A percentile compares a stretch with the other conserved stretches of the same genome.
Conservation (phyloP, 2,113 vertebrate genomes). For the Corynorhinus townsendii region DNA sequence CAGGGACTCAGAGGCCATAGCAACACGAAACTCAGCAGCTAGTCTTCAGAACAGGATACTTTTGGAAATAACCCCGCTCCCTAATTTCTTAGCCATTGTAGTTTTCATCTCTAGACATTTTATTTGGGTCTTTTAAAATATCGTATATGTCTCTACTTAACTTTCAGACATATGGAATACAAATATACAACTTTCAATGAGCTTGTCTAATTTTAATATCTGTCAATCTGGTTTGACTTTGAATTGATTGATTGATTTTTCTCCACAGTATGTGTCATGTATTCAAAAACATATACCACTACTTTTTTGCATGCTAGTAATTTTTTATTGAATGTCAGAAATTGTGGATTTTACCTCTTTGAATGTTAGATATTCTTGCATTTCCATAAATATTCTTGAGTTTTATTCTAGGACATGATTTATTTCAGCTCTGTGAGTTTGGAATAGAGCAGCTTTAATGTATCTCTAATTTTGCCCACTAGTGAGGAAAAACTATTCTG, state of each 20-base stretch:
- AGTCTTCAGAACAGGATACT: neutral
- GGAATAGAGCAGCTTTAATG: neutral
- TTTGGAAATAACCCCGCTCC: neutral
- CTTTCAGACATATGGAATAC: neutral
- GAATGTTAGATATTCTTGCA: neutral
- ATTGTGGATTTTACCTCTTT: neutral
- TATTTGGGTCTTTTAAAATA: neutral
- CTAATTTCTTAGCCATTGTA: neutral
- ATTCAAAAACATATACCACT: neutral
- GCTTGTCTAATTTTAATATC: neutral
- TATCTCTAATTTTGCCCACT: neutral
- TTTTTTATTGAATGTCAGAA: neutral
- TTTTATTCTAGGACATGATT: neutral
- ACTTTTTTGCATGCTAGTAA: neutral
- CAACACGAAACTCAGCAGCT: neutral
- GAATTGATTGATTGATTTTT: neutral
- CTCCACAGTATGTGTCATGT: neutral
- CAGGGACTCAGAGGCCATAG: neutral
- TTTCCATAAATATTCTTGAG: neutral
- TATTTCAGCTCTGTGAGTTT: neutral
- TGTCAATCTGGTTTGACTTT: neutral
- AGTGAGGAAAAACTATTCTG: neutral
- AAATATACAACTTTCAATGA: neutral
- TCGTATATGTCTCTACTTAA: neutral
- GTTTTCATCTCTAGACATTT: neutral